Evolutionary conservation across 1,140 invertebrate genomes (phyloP), one percentile per base, ranked within the genome.

Genomic region (Drosophila navojoa): DNA sequence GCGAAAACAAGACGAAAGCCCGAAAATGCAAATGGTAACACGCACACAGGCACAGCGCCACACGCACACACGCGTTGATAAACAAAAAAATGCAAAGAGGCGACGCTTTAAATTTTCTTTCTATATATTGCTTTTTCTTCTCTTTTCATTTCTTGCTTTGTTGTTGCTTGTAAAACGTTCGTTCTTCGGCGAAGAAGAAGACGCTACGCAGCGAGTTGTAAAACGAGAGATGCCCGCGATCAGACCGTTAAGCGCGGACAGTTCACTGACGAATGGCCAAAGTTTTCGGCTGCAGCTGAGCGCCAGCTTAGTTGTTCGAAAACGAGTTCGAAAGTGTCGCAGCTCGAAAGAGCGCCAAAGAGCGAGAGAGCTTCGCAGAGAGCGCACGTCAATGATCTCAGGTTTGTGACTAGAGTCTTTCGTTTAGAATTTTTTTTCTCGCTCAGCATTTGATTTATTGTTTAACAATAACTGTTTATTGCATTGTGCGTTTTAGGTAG

Each of bases 151-250:
- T 13, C 29, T 25, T n/a, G n/a, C 15, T 47, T n/a, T 55, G 27
- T 22, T 32, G 52, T 25, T 49, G 58, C 38, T 19, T 64, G 77
- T 76, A 85, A 84, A 80, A 86, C 81, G 81, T 76, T 82, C 84
- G 79, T 86, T 86, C 82, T 87, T 86, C 82, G 61, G 47, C 68
- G 40, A 86, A 81, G 81, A 85, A 87, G 82, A 86, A 81, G 76
- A 71, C 71, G 76, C 64, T 67, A 67, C 63, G 40, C 19, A 29
- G 42, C 42, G 42, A 45, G 6, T 25, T 50, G 9, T 13, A 16
- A 68, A 68, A 10, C 57, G 35, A 44, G 27, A 9, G 72, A 42
- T 0, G 32, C 52, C 32, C 32, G 55, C 68, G 69, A 67, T 52
- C 77, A 15, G 42, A 38, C 45, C 10, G 40, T 13, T 22, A 22